Percentiles rank a stretch among this genome's conserved stretches.
phyloP scores from a whole-genome alignment of 2,797 vertebrate genomes.

The Macroramphosus scolopax region DNA sequence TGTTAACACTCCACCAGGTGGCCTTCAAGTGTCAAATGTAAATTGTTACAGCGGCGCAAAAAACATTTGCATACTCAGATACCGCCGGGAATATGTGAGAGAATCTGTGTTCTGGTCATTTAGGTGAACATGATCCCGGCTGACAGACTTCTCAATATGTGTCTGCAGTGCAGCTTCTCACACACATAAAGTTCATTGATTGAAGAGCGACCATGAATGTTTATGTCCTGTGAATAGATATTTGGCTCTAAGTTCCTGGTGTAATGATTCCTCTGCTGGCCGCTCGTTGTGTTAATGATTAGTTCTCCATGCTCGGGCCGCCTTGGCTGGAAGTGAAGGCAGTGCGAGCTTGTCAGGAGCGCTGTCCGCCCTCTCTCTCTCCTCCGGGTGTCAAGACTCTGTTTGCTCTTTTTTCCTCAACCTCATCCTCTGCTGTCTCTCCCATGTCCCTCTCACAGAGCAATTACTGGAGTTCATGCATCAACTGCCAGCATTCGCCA shows the following conservation, averaged over 20 bases:
- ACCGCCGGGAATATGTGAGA: no score
- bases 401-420: slow-evolving; percentile 28
- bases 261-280: slow-evolving; percentile 37
- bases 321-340: slow-evolving; percentile 23
- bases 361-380: slow-evolving; percentile 12
- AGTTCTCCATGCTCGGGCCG: slow-evolving; percentile 19
- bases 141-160: no score
- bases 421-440: slow-evolving; percentile 11
- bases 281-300: slow-evolving; percentile 29
- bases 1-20: no score
- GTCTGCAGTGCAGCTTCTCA: no score
- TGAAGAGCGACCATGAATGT: slow-evolving; percentile 25
- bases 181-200: no score
- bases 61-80: no score
- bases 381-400: slow-evolving; percentile 29
- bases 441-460: slow-evolving; percentile 77
- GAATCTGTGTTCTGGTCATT: no score
- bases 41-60: no score
- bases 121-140: no score
- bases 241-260: slow-evolving; percentile 27
- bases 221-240: slow-evolving; percentile 45
- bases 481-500: slow-evolving; percentile 97
- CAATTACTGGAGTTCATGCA: slow-evolving; percentile 99
- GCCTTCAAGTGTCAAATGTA: no score
- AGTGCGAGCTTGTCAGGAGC: slow-evolving; percentile 12